A percentile compares a stretch with the other conserved stretches of the same genome.
phyloP scores from a whole-genome alignment of 2,113 vertebrate species.

The Leucosticte australis region DNA sequence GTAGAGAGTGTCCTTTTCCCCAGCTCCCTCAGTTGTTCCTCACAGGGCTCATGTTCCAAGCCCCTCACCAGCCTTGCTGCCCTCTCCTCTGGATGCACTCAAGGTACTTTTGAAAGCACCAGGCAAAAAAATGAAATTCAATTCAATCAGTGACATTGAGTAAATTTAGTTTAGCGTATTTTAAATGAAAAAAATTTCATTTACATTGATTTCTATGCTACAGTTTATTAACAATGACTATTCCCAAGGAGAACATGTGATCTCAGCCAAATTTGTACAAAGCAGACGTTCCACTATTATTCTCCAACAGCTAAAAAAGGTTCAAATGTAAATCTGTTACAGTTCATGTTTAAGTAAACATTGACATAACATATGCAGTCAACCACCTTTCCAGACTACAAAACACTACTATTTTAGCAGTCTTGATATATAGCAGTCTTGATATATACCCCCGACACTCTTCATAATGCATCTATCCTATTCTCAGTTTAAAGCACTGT shows the following conservation, averaged over 20 bases:
- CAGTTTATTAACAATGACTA: not conserved
- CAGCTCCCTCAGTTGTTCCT: not conserved
- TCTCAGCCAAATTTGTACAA: not conserved
- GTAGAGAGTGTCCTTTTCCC: not conserved
- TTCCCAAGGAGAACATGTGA: not conserved
- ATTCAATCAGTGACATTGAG: not conserved
- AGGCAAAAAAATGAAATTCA: not conserved
- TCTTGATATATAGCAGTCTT: not conserved
- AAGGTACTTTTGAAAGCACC: not conserved
- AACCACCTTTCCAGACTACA: not conserved
- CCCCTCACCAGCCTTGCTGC: not conserved
- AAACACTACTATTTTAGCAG: not conserved
- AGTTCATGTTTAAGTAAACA: slow-evolving; percentile 8
- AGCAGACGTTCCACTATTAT: not conserved
- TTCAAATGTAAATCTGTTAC: slow-evolving; percentile 12
- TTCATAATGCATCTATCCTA: not conserved
- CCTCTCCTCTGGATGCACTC: not conserved
- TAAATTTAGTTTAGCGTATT: not conserved
- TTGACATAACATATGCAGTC: not conserved
- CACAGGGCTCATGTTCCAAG: not conserved
- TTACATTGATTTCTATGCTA: not conserved
- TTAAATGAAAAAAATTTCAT: not conserved
- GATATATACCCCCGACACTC: accelerated
- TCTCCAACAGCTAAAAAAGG: not conserved
- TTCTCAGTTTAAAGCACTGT: not conserved